Base-by-base conservation (phyloP, 2,113 vertebrate genomes). In the Monopterus albus region DNA sequence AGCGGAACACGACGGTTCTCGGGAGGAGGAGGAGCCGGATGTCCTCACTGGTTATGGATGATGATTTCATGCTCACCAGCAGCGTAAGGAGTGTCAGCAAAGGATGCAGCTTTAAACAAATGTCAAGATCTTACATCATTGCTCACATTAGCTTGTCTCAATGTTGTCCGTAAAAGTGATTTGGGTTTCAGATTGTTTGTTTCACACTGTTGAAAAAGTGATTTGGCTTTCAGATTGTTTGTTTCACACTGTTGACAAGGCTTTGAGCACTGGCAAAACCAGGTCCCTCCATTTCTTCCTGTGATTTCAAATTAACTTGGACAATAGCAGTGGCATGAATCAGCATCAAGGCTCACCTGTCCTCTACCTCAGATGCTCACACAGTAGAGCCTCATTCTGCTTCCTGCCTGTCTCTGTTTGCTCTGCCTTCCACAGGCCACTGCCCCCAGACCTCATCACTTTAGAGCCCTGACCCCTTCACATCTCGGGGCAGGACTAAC, bases 401-500 rank as follows among this genome's bases (percentile, higher is more conserved):
- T 72, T 71, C 65, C 81, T 33, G 60, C 66, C 72, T 74, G 21
- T 40, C 25, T 64, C 60, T 62, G 49, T 80, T 77, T 72, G 50
- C 72, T 55, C 49, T 12, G 43, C 26, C 45, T 26, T 60, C 50
- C 36, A 69, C 65, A 56, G 66, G 46, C 73, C 63, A 33, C 38
- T 65, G 59, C 67, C 18, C 72, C 25, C 60, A 53, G 46, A 57
- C 40, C 69, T 66, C 69, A 81, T 83, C 72, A 76, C 66, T 66
- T 42, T 17, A 66, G 38, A 75, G 55, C 63, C 52, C 64, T 62
- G 31, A 65, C 53, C 42, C 64, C 50, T 38, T 43, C 36, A 65
- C 43, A 84, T 72, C 62, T 45, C 3, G 1, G 10, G 61, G 39
- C 42, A 43, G 39, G 26, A 17, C 53, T 55, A 42, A 58, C 29